Base-by-base conservation (phyloP, 2,888 invertebrate genomes). In the Trichacis sp. region DNA sequence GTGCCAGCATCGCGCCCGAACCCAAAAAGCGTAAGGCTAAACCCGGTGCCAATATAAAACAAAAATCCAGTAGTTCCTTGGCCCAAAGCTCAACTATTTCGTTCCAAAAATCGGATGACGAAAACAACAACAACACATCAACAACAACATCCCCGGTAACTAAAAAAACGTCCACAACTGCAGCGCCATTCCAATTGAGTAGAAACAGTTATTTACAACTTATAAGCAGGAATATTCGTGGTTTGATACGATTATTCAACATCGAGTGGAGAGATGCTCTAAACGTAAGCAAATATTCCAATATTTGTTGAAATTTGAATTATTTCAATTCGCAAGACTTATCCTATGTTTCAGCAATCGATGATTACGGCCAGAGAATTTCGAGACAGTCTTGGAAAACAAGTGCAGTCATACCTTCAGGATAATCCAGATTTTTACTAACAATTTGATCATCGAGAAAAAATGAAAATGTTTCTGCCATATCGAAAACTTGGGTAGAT, bases 191-290 rank as follows among this genome's bases (percentile, higher is more conserved):
- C 47, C 83, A 73, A 69, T 77, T 88, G 33, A 85, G 85, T 0
- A 79, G 86, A 69, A 78, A 71, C 1, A 80, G 82, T 58, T 74
- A 87, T 0, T 81, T 84, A 45, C 80, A 76, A 52, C 79, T 88
- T 29, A 67, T 88, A 2, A 78, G 83, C 19, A 79, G 88, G 70
- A 88, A 88, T 72, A 66, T 87, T 6, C 81, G 82, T 63, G 88
- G 88, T 4, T 73, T 88, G 11, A 78, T 84, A 1, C 76, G 86
- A 58, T 73, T 88, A 2, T 87, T 86, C 66, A 86, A 87, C 67
- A 79, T 88, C 49, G 88, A 88, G 73, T 82, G 87, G 77, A 73
- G 77, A 15, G 87, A 87, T 62, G 87, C 88, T 1, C 61, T 86
- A 12, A 84, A 85, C 75, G 88, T 88, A 75, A 81, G 76, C 75